Percentiles rank a stretch among this genome's conserved stretches.
These are phyloP conservation scores for Tetragonula clypearis DNA, from an alignment of 1,140 invertebrate genomes.

Conservation along the genomic window DNA sequence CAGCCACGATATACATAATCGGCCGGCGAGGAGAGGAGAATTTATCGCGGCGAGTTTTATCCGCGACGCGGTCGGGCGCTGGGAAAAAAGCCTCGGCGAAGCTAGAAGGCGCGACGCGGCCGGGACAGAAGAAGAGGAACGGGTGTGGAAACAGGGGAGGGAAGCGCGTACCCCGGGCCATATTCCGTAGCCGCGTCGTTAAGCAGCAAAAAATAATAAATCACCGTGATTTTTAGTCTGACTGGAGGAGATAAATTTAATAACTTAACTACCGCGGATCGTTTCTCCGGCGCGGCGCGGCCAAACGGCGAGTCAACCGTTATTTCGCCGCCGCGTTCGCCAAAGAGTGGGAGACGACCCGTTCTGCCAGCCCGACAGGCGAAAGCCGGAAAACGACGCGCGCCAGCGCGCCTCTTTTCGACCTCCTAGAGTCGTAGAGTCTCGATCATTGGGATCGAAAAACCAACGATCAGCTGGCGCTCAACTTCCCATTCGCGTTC, in stretches of 20 bases:
- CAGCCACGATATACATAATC: too few relatives aligned
- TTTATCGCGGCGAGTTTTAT: constrained; percentile 46
- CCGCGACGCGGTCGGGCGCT: background rate
- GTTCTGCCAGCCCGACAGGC: background rate
- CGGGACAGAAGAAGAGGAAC: constrained; percentile 13
- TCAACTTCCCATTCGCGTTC: background rate
- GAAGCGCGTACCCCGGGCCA: constrained; percentile 56
- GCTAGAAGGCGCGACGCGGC: constrained; percentile 23
- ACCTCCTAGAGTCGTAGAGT: background rate
- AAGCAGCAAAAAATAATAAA: constrained; percentile 80
- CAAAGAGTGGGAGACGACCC: background rate
- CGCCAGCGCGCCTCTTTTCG: background rate
- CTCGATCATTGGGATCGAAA: background rate
- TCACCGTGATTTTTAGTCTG: constrained; percentile 73
- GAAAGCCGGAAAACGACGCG: background rate
- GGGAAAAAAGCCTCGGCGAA: constrained; percentile 41
- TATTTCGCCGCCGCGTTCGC: constrained; percentile 20
- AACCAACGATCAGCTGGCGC: background rate
- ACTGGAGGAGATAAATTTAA: constrained; percentile 78
- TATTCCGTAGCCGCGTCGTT: constrained; percentile 79
- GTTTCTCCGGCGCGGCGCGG: constrained; percentile 38
- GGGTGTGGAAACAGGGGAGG: constrained; percentile 1
- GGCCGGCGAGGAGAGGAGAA: constrained; percentile 29
- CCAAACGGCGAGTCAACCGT: constrained; percentile 2
- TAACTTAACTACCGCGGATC: constrained; percentile 75